Evolutionary conservation across 1,140 invertebrate species (phyloP).

Genomic region (Colletes latitarsis): DNA sequence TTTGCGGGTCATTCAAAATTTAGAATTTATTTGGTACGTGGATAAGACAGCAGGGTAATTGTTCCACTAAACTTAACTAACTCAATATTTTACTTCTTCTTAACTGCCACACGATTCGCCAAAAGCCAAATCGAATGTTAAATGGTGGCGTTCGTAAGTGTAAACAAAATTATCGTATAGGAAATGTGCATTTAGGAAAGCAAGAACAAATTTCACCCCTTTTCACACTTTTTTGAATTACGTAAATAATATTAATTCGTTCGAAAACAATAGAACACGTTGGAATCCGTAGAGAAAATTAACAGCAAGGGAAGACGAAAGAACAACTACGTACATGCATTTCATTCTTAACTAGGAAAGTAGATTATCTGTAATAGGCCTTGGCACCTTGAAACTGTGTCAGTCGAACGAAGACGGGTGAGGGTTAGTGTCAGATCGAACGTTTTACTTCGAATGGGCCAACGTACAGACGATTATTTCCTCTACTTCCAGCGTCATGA

Average conservation of each 20-base stretch:
- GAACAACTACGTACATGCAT: neutral
- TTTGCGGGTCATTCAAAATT: too few relatives aligned
- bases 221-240: neutral
- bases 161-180: too few relatives aligned
- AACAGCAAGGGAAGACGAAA: neutral
- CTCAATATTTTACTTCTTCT: too few relatives aligned
- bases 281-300: neutral
- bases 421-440: slow-evolving; percentile 44
- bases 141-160: too few relatives aligned
- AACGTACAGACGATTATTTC: slow-evolving; percentile 73
- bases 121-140: too few relatives aligned
- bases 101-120: too few relatives aligned
- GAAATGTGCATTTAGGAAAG: too few relatives aligned
- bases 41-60: too few relatives aligned
- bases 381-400: slow-evolving; percentile 77
- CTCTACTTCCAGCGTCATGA: slow-evolving; percentile 67
- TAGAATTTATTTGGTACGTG: too few relatives aligned
- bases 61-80: too few relatives aligned
- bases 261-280: neutral
- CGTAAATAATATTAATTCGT: neutral
- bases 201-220: too few relatives aligned
- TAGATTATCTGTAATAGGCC: slow-evolving; percentile 71
- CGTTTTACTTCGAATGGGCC: slow-evolving; percentile 70
- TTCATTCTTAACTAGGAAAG: slow-evolving; percentile 48
- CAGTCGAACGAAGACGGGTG: slow-evolving; percentile 55